Evolutionary conservation across 23 tunicate genomes (phyloP).

Genomic region (Halocynthia roretzi): DNA sequence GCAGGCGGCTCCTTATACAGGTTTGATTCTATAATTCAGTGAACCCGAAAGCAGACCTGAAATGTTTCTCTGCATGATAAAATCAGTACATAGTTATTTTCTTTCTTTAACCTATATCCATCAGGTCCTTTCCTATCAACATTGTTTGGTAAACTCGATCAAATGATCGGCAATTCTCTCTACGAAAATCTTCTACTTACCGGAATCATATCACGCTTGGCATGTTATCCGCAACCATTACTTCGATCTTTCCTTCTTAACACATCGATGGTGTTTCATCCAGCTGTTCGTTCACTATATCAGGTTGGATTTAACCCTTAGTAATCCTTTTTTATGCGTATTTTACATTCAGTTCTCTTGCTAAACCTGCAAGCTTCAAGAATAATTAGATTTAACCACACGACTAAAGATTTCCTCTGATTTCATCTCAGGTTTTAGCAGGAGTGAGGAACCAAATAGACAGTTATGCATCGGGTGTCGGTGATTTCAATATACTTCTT

Average conservation of each 20-base stretch:
- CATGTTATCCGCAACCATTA: conserved; percentile 83
- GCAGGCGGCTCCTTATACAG: conserved; percentile 82
- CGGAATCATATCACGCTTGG: conserved; percentile 75
- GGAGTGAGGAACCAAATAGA: conserved; percentile 75
- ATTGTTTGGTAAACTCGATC: conserved; percentile 88
- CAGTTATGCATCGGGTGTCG: conserved; percentile 33
- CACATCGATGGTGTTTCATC: conserved; percentile 93
- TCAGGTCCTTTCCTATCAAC: conserved; percentile 83
- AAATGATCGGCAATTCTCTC: conserved; percentile 86
- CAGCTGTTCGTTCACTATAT: conserved; percentile 72
- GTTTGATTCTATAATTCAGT: background rate
- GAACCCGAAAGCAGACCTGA: too few relatives aligned
- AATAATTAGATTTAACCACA: background rate
- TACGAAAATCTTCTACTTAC: conserved; percentile 89
- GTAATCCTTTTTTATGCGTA: too few relatives aligned
- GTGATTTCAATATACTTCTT: conserved; percentile 45
- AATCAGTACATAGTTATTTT: background rate
- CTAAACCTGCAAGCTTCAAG: background rate
- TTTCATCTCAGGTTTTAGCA: conserved; percentile 41
- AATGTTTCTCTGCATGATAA: background rate
- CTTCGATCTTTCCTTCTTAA: conserved; percentile 79
- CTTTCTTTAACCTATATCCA: background rate
- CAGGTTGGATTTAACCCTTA: conserved; percentile 27
- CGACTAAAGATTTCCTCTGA: background rate
- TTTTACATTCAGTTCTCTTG: too few relatives aligned